phyloP scores from a whole-genome alignment of 2,888 invertebrate species.

The Alviniconcha strummeri region DNA sequence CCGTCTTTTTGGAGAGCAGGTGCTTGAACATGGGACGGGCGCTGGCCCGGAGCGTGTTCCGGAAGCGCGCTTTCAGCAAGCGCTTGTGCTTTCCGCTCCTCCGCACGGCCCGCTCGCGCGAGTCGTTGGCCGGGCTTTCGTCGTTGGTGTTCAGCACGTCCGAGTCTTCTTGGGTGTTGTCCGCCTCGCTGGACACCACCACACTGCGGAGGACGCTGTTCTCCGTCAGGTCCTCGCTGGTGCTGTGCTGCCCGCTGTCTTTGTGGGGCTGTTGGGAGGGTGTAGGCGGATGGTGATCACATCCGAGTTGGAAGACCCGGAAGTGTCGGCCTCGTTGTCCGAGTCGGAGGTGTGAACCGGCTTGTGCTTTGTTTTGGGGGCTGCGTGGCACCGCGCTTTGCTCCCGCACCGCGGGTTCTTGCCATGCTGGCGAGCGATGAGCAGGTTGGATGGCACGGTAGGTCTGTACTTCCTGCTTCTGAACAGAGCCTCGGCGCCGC shows the following conservation, averaged over 20 bases:
- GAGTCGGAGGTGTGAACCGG: constrained; percentile 3
- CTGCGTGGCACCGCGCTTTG: background rate
- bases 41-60: constrained; percentile 42
- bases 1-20: constrained; percentile 59
- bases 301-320: constrained; percentile 34
- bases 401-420: constrained; percentile 4
- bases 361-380: constrained; percentile 18
- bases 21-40: constrained; percentile 42
- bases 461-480: background rate
- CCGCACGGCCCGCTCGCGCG: background rate
- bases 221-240: constrained; percentile 21
- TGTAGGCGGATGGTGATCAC: constrained; percentile 40
- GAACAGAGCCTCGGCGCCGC: no score
- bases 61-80: constrained; percentile 39
- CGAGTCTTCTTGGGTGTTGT: constrained; percentile 40
- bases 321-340: constrained; percentile 24
- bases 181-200: constrained; percentile 41
- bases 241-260: constrained; percentile 15
- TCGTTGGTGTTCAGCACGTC: constrained; percentile 33
- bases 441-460: background rate
- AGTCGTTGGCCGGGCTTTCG: constrained; percentile 28
- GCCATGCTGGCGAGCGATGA: background rate
- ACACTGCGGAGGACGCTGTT: constrained; percentile 38
- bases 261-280: constrained; percentile 29
- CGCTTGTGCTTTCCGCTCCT: constrained; percentile 17